Conservation (phyloP, 2,888 invertebrate species). For the Micoletzkya japonica region DNA sequence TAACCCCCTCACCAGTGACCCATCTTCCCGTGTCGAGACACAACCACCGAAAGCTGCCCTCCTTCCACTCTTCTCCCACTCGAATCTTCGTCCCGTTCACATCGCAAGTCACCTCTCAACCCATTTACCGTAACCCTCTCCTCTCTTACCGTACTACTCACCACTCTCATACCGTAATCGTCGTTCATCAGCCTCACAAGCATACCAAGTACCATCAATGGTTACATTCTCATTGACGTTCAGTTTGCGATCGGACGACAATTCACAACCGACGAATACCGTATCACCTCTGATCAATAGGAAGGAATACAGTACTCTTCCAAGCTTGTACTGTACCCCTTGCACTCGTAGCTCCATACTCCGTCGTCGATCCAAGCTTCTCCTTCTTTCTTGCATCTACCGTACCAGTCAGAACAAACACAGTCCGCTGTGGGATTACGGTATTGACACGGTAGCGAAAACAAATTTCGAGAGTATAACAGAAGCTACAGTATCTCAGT, state of each 20-base stretch:
- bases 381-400: conserved; percentile 46
- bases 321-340: conserved; percentile 29
- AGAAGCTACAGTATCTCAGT: too few relatives aligned
- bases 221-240: conserved; percentile 13
- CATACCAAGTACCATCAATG: conserved; percentile 56
- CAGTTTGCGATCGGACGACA: conserved; percentile 4
- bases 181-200: conserved; percentile 39
- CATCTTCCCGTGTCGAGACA: conserved; percentile 58
- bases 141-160: conserved; percentile 19
- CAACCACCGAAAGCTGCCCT: conserved; percentile 57
- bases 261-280: conserved; percentile 5
- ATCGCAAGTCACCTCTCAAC: conserved; percentile 52
- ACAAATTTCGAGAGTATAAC: too few relatives aligned
- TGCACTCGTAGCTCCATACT: conserved; percentile 54
- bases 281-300: neutral
- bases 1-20: conserved; percentile 41
- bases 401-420: conserved; percentile 61
- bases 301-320: neutral
- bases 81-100: conserved; percentile 41
- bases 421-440: too few relatives aligned
- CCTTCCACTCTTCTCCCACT: conserved; percentile 53
- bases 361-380: conserved; percentile 57
- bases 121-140: neutral
- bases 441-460: too few relatives aligned
- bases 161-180: conserved; percentile 54